These are phyloP conservation scores for Oceanites oceanicus DNA, from an alignment of 2,113 vertebrate genomes.

Conservation along the genomic window DNA sequence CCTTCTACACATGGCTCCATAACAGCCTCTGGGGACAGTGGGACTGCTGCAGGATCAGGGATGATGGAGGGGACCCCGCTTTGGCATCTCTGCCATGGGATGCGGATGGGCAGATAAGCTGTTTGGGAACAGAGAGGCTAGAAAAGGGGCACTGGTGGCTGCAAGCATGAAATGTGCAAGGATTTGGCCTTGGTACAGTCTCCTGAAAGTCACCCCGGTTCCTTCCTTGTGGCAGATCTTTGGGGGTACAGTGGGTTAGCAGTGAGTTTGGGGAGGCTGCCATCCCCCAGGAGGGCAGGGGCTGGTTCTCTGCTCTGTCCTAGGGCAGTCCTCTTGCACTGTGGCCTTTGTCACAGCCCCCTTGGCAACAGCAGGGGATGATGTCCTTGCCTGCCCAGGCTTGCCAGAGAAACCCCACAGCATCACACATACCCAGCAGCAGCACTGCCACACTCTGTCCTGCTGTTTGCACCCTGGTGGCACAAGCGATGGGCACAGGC, in stretches of 20 bases:
- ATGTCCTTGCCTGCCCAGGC: background rate
- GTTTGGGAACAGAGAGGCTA: background rate
- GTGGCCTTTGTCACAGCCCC: background rate
- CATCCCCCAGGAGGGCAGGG: background rate
- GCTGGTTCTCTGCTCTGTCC: background rate
- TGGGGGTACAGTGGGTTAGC: background rate
- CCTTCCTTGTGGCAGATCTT: background rate
- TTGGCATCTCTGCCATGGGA: background rate
- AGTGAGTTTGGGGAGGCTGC: background rate
- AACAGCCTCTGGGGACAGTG: background rate
- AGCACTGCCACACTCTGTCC: background rate
- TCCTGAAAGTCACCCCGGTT: background rate
- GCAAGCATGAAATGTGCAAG: background rate
- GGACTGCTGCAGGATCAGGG: background rate
- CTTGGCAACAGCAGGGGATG: background rate
- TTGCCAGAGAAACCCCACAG: background rate
- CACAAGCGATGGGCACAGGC: background rate
- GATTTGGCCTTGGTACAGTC: background rate
- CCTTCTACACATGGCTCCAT: background rate
- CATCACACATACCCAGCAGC: background rate
- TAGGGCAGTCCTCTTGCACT: background rate
- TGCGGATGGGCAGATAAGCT: background rate
- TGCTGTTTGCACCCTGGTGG: background rate
- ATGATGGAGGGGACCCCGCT: background rate
- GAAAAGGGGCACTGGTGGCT: background rate